Percentiles rank a stretch among this genome's conserved stretches.
These are phyloP conservation scores for Cinclus mexicanus DNA, from an alignment of 2,113 vertebrate species.

Conservation along the genomic window DNA sequence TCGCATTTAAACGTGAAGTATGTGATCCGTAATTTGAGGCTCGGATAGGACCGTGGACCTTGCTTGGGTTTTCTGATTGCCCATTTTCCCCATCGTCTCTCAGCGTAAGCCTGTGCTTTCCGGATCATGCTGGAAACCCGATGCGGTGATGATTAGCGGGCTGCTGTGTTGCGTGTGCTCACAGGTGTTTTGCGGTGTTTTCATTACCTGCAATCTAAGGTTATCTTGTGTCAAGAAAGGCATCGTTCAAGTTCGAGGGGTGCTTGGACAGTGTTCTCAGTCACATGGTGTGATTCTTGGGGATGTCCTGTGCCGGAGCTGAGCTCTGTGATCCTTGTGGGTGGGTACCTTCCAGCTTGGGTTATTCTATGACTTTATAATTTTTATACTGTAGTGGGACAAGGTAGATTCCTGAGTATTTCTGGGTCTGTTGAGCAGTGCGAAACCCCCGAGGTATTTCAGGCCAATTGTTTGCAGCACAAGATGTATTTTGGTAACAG, in stretches of 20 bases:
- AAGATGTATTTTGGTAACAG: not conserved
- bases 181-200: rapidly evolving
- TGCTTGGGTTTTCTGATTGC: too few species aligned
- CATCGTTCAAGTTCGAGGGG: not conserved
- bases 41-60: not conserved
- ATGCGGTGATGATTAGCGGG: not conserved
- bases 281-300: not conserved
- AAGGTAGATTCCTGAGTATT: not conserved
- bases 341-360: not conserved
- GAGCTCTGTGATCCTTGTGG: not conserved
- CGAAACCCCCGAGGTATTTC: rapidly evolving
- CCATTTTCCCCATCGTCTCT: rapidly evolving
- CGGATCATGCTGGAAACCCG: rapidly evolving
- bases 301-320: not conserved
- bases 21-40: not conserved
- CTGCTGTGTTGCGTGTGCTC: rapidly evolving
- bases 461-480: not conserved
- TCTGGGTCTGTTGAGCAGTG: not conserved
- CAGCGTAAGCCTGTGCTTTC: not conserved
- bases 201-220: not conserved
- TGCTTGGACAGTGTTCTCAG: not conserved
- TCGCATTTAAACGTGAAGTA: rapidly evolving
- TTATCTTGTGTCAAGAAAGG: not conserved
- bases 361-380: not conserved
- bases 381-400: too few species aligned